Percentiles rank a stretch among this genome's conserved stretches.
These are phyloP conservation scores for Nesometra sesokonis DNA, from an alignment of 35 echinoderm and acorn worm genomes.

Conservation along the genomic window DNA sequence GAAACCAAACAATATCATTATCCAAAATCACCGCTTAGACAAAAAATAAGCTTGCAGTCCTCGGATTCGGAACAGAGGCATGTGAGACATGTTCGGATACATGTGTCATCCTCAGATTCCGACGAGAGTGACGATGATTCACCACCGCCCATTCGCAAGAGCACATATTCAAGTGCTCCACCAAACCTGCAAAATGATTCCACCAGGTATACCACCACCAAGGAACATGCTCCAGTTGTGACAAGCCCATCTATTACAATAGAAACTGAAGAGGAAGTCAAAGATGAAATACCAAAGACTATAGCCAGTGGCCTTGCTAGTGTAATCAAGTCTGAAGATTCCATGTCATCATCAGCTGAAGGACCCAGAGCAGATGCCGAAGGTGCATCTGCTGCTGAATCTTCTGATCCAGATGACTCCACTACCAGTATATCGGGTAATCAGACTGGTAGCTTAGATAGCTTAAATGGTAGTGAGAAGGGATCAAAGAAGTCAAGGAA, in stretches of 20 bases:
- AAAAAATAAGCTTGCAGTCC: neutral
- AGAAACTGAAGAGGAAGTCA: neutral
- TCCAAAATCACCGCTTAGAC: neutral
- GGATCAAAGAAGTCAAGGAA: neutral
- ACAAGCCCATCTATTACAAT: neutral
- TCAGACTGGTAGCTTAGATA: neutral
- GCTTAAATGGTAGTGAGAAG: neutral
- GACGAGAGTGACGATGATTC: neutral
- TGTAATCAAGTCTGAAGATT: neutral
- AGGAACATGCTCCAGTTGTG: neutral
- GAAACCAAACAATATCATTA: neutral
- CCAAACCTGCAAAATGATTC: neutral
- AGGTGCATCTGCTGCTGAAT: neutral
- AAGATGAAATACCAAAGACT: neutral
- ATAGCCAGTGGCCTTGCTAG: neutral
- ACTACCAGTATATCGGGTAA: neutral
- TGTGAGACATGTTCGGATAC: neutral
- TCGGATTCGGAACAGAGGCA: neutral
- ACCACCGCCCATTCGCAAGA: neutral
- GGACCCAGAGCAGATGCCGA: neutral
- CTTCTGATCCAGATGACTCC: neutral
- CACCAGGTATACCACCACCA: neutral
- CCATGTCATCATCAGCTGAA: neutral
- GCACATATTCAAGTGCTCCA: neutral
- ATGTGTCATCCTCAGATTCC: neutral